phyloP scores from a whole-genome alignment of 2,888 invertebrate species.

The Acanthosepion lycidas region DNA sequence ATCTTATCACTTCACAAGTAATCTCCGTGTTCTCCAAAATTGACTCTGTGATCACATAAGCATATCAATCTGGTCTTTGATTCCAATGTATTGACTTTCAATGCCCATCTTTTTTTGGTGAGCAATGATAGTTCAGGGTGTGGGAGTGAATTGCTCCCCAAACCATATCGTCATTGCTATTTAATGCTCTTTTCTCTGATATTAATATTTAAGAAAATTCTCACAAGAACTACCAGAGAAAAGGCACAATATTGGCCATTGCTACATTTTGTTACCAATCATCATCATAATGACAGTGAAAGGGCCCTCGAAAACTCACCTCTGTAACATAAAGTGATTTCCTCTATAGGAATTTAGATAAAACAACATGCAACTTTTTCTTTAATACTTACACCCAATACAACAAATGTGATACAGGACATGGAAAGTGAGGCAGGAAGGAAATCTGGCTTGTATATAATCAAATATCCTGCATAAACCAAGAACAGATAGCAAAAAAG shows the following conservation, averaged over 20 bases:
- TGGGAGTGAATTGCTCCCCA: background rate
- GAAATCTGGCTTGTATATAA: background rate
- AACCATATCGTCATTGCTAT: constrained; percentile 33
- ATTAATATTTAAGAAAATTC: background rate
- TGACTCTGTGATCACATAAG: background rate
- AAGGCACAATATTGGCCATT: background rate
- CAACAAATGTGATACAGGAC: background rate
- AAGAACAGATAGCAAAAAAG: background rate
- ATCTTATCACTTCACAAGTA: background rate
- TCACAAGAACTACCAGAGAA: background rate
- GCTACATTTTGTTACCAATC: background rate
- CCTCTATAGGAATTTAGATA: background rate
- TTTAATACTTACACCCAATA: background rate
- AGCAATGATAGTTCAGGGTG: background rate
- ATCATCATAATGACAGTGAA: background rate
- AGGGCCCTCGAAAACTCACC: background rate
- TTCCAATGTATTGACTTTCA: constrained; percentile 33
- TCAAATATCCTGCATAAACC: background rate
- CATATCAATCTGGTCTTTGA: constrained; percentile 9
- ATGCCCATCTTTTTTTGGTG: background rate
- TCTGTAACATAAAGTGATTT: background rate
- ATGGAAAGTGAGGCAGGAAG: background rate
- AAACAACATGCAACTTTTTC: background rate
- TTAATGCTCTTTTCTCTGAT: background rate
- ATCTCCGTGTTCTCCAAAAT: background rate